phyloP scores from a whole-genome alignment of 30 jellyfish, hydroid and myxozoan genomes.

The Nemopilema nomurai region DNA sequence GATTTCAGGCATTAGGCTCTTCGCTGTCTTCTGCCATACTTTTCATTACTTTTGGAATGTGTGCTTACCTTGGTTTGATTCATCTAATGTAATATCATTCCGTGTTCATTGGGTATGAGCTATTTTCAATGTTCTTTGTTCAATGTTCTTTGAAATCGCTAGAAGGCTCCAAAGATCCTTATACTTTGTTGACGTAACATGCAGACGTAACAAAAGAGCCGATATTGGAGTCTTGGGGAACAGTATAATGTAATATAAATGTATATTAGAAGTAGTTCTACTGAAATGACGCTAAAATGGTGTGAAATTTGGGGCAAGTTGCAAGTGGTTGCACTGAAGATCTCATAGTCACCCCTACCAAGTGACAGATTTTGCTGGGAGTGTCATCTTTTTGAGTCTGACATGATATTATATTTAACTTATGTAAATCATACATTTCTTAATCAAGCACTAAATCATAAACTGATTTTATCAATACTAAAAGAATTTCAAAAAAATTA shows the following conservation, averaged over 20 bases:
- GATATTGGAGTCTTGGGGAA: neutral
- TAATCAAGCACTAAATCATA: too few relatives aligned
- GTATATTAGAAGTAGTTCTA: neutral
- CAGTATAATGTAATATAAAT: neutral
- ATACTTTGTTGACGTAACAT: neutral
- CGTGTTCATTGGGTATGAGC: neutral
- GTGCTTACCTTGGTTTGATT: neutral
- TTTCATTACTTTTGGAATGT: neutral
- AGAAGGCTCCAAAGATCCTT: neutral
- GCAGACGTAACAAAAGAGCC: neutral
- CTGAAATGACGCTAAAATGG: neutral
- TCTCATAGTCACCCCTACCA: too few relatives aligned
- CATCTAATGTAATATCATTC: neutral
- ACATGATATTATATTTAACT: too few relatives aligned
- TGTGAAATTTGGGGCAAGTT: too few relatives aligned
- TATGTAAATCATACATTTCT: too few relatives aligned
- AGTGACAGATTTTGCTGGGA: too few relatives aligned
- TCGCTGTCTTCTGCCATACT: neutral
- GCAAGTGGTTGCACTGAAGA: too few relatives aligned
- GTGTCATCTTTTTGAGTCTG: too few relatives aligned
- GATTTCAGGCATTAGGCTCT: neutral
- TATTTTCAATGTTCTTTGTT: neutral
- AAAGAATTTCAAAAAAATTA: too few relatives aligned
- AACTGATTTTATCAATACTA: too few relatives aligned
- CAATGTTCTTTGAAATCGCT: too few relatives aligned